Base-by-base conservation (phyloP, 2,888 invertebrate genomes). In the Cheilosia variabilis region DNA sequence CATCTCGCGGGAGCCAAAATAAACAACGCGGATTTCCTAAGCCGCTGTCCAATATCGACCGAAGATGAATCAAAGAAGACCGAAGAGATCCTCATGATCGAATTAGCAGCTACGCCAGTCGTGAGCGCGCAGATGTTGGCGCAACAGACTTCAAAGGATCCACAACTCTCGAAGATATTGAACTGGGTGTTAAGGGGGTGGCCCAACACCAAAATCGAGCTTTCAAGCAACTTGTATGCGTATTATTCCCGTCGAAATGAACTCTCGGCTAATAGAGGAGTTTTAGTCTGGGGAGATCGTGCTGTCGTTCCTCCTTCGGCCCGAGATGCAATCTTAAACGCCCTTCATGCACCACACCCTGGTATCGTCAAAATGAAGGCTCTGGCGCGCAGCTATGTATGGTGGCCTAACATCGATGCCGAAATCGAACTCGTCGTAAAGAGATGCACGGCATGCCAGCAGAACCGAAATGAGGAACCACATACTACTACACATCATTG, bases 311-410 rank as follows among this genome's bases (percentile, higher is more conserved):
- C 47, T 15, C 43, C 53, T 19, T 62, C 43, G 9, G 45, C 62
- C 13, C 31, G 53, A 31, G 31, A 52, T 19, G 19, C 41, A 24
- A 71, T 71, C 19, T 57, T 68, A 52, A 57, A 77, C 3, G 76
- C 50, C 41, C 53, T 78, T 71, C 55, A 72, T 41, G 58, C 65
- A 6, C 4, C 79, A 19, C 72, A 79, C 34, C 57, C 52, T 31
- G 66, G 79, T 4, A 79, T 79, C 15, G 72, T 73, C 27, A 79
- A 57, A 58, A 65, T 79, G 72, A 79, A 72, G 27, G 58, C 58
- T 52, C n/a, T 79, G 41, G 79, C 72, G 4, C 71, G 65, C n/a
- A 79, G 58, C 15, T 73, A 73, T 58, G 47, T 72, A 17, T 66
- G 65, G 73, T 78, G 73, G 53, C 66, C 66, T 57, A 71, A 63